Evolutionary conservation across 2,797 vertebrate species (phyloP).

Genomic region (Falco cherrug): DNA sequence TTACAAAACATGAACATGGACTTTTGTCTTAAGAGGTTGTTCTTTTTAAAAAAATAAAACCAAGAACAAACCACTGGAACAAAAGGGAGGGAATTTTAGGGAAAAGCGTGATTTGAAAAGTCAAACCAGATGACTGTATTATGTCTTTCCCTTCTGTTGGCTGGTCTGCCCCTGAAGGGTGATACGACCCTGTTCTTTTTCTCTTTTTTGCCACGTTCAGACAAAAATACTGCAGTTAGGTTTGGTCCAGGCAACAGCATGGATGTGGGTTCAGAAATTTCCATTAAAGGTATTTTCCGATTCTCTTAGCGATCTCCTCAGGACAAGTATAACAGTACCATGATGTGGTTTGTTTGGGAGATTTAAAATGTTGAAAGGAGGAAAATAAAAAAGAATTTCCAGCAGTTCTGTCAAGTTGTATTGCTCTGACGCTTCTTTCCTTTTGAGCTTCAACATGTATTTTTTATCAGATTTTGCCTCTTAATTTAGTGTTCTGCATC

Average conservation of each 20-base stretch:
- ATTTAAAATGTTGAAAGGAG: neutral
- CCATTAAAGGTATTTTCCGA: neutral
- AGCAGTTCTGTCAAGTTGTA: neutral
- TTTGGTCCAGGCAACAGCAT: neutral
- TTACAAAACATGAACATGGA: neutral
- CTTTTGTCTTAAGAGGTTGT: neutral
- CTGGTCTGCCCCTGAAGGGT: neutral
- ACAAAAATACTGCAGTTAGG: neutral
- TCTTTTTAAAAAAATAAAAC: neutral
- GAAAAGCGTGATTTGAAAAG: neutral
- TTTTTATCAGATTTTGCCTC: slow-evolving; percentile 37
- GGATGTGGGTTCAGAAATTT: neutral
- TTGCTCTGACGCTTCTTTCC: neutral
- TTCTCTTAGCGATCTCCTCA: neutral
- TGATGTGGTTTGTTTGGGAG: neutral
- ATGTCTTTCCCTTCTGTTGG: neutral
- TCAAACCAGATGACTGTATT: neutral
- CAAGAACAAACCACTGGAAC: neutral
- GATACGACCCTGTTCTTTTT: accelerated
- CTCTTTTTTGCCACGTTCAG: neutral
- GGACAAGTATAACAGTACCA: neutral
- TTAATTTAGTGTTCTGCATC: slow-evolving; percentile 1
- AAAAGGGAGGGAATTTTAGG: neutral
- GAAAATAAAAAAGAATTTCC: neutral
- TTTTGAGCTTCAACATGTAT: neutral